A percentile compares a stretch with the other conserved stretches of the same genome.
These are phyloP conservation scores for Oreonectes daqikongensis DNA, from an alignment of 2,797 vertebrate species.

Conservation along the genomic window DNA sequence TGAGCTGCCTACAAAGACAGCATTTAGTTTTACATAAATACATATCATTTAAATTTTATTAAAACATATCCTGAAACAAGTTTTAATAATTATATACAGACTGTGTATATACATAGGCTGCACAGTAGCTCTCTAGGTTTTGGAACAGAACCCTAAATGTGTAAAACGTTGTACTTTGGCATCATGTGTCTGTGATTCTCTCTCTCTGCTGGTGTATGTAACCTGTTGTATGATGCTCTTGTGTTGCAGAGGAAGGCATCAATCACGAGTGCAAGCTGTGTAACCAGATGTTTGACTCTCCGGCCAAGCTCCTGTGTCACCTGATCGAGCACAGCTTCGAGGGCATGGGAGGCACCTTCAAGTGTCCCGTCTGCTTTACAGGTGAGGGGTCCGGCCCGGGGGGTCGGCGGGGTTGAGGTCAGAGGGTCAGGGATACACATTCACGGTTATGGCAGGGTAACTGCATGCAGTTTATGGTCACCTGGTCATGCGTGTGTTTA, in stretches of 20 bases:
- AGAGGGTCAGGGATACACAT: conserved; percentile 47
- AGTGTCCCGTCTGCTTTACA: conserved; percentile 99
- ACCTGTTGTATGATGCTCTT: conserved; percentile 77
- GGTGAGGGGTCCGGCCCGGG: conserved; percentile 78
- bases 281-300: conserved; percentile 99
- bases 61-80: no score
- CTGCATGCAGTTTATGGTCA: conserved; percentile 10
- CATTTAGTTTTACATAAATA: no score
- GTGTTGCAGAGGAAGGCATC: conserved; percentile 98
- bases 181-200: not conserved
- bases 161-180: not conserved
- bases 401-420: conserved; percentile 52
- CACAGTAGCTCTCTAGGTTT: not conserved
- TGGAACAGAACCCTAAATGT: not conserved
- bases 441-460: conserved; percentile 22
- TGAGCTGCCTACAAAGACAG: not conserved
- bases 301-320: conserved; percentile 99
- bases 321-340: conserved; percentile 99
- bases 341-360: conserved; percentile 99
- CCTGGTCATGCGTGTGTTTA: conserved; percentile 34
- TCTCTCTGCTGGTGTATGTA: conserved; percentile 67
- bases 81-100: no score
- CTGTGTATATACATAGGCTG: not conserved
- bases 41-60: no score
- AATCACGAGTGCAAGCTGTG: conserved; percentile 99